Base-by-base conservation (phyloP, 2,113 vertebrate genomes). In the Mobula hypostoma region DNA sequence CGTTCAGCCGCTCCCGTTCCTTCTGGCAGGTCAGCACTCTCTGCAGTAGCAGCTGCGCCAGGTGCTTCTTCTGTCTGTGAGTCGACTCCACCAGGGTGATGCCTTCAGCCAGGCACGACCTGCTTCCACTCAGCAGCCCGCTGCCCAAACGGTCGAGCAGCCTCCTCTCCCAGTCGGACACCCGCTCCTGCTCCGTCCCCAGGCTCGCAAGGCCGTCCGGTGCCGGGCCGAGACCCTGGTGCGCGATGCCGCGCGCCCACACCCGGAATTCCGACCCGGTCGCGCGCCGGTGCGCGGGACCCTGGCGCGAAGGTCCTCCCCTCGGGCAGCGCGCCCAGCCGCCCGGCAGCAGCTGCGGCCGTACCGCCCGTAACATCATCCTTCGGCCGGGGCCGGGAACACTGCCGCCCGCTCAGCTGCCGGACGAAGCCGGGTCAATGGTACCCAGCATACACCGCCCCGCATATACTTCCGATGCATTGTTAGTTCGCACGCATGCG, bases 41-140 rank as follows among this genome's bases (percentile, higher is more conserved):
- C 97, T 99, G 98, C 95, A 99, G 97, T 94, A 99, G 97, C 94
- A 98, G 97, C 96, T 98, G 98, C 0, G 98, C 98, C 94, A 99
- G 94, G 95, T 98, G 97, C 94, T 98, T 99, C 95, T 99, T 99
- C 95, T 98, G 97, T 77, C 95, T 96, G 94, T 99, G 98, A 95
- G 98, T 97, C 8, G 98, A 99, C 96, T 99, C 99, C 95, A 98
- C 95, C 48, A 99, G 96, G 0, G 99, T 99, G 96, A 99, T 99
- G 87, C 97, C 97, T 97, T 99, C 98, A 0, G 99, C 99, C 95
- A 99, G 96, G 95, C 97, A 97, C 9, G 99, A 97, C 94, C 99
- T 97, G 0, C 98, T 98, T 14, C 98, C 97, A 68, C 96, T 95
- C 83, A 98, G 95, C 88, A 99, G 96, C 32, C 99, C 99, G 0